These are phyloP conservation scores for Anagrus nilaparvatae DNA, from an alignment of 1,140 invertebrate genomes.

Conservation along the genomic window DNA sequence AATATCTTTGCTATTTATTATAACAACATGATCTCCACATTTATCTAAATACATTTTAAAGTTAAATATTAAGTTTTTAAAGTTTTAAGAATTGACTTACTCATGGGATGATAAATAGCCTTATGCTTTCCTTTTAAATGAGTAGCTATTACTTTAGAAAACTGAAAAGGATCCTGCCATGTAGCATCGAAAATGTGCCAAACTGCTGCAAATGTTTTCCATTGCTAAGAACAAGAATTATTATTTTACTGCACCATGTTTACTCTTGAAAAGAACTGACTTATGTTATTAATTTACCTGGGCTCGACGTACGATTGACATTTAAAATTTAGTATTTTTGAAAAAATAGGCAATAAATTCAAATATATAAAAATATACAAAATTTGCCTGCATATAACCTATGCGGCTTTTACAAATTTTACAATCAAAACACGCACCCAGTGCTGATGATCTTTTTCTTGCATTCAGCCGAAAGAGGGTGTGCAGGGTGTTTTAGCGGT, in stretches of 20 bases:
- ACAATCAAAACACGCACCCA: no score
- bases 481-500: no score
- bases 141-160: conserved; percentile 61
- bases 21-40: conserved; percentile 90
- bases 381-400: no score
- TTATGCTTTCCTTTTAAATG: conserved; percentile 81
- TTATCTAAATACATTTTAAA: conserved; percentile 59
- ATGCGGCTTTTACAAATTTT: no score
- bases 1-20: conserved; percentile 85
- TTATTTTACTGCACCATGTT: background rate
- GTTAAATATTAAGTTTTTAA: conserved; percentile 5
- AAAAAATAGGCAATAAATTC: no score
- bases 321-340: no score
- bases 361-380: no score
- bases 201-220: conserved; percentile 80
- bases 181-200: conserved; percentile 94
- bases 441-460: no score
- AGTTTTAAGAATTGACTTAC: conserved; percentile 44
- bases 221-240: conserved; percentile 65
- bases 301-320: conserved; percentile 35
- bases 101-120: conserved; percentile 83
- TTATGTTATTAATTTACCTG: no score
- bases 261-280: no score
- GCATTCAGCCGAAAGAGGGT: no score
- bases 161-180: conserved; percentile 89